These are phyloP conservation scores for Penaeus indicus DNA, from an alignment of 1,140 invertebrate species.

Conservation along the genomic window DNA sequence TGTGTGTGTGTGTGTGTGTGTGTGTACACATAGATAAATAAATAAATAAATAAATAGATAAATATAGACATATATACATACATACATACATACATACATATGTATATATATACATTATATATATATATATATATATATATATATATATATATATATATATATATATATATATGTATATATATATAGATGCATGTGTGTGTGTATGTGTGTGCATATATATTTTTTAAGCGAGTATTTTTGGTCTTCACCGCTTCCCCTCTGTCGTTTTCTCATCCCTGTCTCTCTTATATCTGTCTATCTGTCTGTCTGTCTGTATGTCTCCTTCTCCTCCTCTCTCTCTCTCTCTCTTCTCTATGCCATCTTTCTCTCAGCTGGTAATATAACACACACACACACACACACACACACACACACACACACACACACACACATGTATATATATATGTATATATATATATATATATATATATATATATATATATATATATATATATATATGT, in stretches of 20 bases:
- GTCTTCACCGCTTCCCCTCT: too few relatives aligned
- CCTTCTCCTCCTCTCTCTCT: too few relatives aligned
- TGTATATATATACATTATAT: constrained; percentile 6
- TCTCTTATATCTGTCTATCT: too few relatives aligned
- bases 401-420: neutral
- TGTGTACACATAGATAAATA: neutral
- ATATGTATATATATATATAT: constrained; percentile 12
- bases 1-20: constrained; percentile 9
- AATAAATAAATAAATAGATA: constrained; percentile 29
- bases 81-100: neutral
- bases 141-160: constrained; percentile 32
- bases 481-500: constrained; percentile 2
- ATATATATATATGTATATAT: constrained; percentile 45
- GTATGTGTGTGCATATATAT: constrained; percentile 41
- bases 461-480: constrained; percentile 16
- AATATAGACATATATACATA: constrained; percentile 22
- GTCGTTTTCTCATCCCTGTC: too few relatives aligned
- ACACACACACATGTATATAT: neutral
- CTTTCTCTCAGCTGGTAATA: neutral
- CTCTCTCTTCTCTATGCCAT: neutral
- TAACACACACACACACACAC: neutral
- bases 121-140: constrained; percentile 26
- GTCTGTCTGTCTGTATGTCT: neutral
- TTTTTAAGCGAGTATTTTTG: constrained; percentile 26
- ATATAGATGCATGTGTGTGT: constrained; percentile 28